Evolutionary conservation across 2,888 invertebrate species (phyloP), one percentile per base, ranked within the genome.

Genomic region (Athetis lepigone): DNA sequence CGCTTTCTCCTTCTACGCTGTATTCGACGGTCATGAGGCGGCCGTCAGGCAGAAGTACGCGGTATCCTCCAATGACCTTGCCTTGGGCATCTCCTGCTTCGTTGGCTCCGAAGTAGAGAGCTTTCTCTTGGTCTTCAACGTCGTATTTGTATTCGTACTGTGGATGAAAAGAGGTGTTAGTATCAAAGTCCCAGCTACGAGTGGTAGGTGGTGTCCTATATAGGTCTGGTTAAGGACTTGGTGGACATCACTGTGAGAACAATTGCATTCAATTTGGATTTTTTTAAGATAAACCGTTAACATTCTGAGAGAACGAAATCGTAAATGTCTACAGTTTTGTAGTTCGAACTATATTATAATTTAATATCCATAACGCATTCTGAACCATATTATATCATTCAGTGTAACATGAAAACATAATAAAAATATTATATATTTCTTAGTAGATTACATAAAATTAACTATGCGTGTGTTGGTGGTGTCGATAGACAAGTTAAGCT

Each of bases 61-160:
- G 95, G 90, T 97, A 97, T 29, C 96, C 96, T 21, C 97, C 97
- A 58, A 96, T 92, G 47, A 96, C 96, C 77, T 96, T 96, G 73
- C 97, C 97, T 76, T 94, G 92, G 4, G 95, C 96, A 78, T 97
- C 96, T 2, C 96, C 97, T 29, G 92, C 89, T 91, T 97, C 97
- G 79, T 96, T 96, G 70, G 97, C 96, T 9, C 97, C 97, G 88
- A 96, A 97, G 91, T 95, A 97, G 46, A 96, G 95, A 61, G 96
- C 94, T 75, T 96, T 96, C 79, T 96, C 96, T 75, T 96, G 95
- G 85, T 97, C 97, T 85, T 97, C 96, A 25, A 97, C 97, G 89
- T 97, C 96, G 88, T 97, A 97, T 89, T 97, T 95, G 90, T 96
- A 97, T 87, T 97, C 96, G 83, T 97, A 97, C 97, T 97, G 94